Base-by-base conservation (phyloP, 2,113 vertebrate species). In the Saccopteryx bilineata region DNA sequence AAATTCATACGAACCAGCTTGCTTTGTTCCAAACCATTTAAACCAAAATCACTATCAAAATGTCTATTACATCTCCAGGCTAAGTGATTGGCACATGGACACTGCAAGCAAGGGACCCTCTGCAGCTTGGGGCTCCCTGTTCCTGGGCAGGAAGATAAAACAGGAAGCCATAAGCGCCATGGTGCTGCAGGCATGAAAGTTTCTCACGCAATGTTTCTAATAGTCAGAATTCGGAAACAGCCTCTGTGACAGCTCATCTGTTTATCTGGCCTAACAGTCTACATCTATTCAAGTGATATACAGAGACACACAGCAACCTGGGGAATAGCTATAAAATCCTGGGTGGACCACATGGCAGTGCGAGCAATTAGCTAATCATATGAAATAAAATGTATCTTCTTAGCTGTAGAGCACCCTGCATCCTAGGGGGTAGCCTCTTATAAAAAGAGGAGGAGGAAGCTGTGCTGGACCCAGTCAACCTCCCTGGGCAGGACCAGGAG, bases 141-240 rank as follows among this genome's bases (percentile, higher is more conserved):
- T 9, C 28, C 39, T 1, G 1, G 14, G 39, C 5, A 18, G 58
- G 52, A 63, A 80, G 69, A 60, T 33, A 28, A 15, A 50, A 33
- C 0, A 5, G n/a, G 26, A 17, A 46, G 26, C 60, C 13, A 19
- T 18, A 17, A 74, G 33, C 0, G 33, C 31, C 28, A 21, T 1
- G 1, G n/a, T 0, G 4, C 91, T 0, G 0, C 13, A 5, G 24
- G 52, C 63, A 13, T 2, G 5, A 9, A 26, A 52, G 66, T 2
- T 9, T 19, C 5, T 33, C 52, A 31, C 17, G 4, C 39, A 7
- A 6, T 0, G n/a, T 5, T n/a, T 28, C 7, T 2, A 2, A 71
- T 2, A 5, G 12, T 13, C 5, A 3, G 65, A 15, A 21, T 10
- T 7, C 10, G 8, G 60, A 14, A 21, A 46, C 11, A 28, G 21